Evolutionary conservation across 2,888 invertebrate species (phyloP), one percentile per base, ranked within the genome.

Genomic region (Myopa testacea): DNA sequence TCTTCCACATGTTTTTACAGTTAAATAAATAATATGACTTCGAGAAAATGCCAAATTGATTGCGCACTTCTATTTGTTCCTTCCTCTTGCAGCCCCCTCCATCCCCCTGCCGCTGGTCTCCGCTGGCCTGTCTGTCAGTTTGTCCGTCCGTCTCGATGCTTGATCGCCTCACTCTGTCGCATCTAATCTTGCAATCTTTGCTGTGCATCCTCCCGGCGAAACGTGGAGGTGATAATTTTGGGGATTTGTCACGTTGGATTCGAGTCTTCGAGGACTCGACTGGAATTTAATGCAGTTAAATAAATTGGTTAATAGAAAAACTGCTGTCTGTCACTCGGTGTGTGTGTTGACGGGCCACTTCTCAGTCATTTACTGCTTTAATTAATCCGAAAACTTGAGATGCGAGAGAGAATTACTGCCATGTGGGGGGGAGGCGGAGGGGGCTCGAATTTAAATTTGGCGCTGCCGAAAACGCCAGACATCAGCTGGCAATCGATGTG

Each of bases 31-130:
- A 76, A 71, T 71, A 71, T 71, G 55, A 37, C 50, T 70, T 45
- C 50, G 63, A 69, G 71, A 65, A 76, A 63, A 71, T 62, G 62
- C 77, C 73, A 62, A 62, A 68, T 77, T 77, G 73, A 77, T 72
- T 77, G 76, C 45, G 52, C 70, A 70, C 14, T 37, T 52, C 63
- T 68, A 38, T 78, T 72, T 73, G 78, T 40, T 60, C 26, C 19
- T 52, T 34, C 14, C 37, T 37, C 6, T 55, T 7, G 65, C 50
- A 52, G 65, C 12, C 37, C 38, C 12, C 37, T 14, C 62, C 50
- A 72, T 8, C 4, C 38, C 34, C 14, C 4, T 26, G 19, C 45
- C 52, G 37, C 55, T n/a, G 76, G 69, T 52, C 62, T 26, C 14
- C 58, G 19, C 6, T 40, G 3, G 16, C 10, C 14, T 75, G 16